Evolutionary conservation across 2,113 vertebrate species (phyloP).

Genomic region (Pterocles gutturalis): DNA sequence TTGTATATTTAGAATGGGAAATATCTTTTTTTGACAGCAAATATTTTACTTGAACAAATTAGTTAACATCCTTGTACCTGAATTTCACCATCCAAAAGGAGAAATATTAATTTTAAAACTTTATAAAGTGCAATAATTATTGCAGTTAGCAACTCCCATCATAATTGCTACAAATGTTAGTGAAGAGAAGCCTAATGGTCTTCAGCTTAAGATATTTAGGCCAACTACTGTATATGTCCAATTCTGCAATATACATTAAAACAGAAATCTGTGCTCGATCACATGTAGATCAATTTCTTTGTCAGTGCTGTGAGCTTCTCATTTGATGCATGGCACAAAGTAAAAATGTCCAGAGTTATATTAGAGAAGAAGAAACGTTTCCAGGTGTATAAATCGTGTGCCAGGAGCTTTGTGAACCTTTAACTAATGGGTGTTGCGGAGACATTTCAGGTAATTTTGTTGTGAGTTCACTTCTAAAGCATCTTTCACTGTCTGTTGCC

Average conservation of each 20-base stretch:
- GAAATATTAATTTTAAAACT: background rate
- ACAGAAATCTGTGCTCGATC: background rate
- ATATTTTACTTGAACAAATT: background rate
- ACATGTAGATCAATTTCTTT: background rate
- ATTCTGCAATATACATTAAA: background rate
- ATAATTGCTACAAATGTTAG: background rate
- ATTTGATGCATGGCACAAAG: background rate
- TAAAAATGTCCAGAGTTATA: background rate
- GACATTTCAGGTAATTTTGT: slow-evolving; percentile 4
- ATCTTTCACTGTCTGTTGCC: background rate
- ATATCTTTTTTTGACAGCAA: background rate
- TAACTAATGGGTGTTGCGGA: background rate
- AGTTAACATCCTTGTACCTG: background rate
- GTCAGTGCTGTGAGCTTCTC: background rate
- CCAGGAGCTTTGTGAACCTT: background rate
- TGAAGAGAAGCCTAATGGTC: background rate
- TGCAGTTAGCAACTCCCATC: background rate
- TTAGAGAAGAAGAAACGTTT: background rate
- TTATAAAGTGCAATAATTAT: background rate
- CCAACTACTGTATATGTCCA: background rate
- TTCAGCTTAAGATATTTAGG: background rate
- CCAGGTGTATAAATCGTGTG: background rate
- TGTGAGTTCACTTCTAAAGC: background rate
- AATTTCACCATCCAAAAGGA: background rate
- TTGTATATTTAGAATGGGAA: background rate